These are phyloP conservation scores for Aspidiotus rigidus DNA, from an alignment of 2,888 invertebrate genomes.

Conservation along the genomic window DNA sequence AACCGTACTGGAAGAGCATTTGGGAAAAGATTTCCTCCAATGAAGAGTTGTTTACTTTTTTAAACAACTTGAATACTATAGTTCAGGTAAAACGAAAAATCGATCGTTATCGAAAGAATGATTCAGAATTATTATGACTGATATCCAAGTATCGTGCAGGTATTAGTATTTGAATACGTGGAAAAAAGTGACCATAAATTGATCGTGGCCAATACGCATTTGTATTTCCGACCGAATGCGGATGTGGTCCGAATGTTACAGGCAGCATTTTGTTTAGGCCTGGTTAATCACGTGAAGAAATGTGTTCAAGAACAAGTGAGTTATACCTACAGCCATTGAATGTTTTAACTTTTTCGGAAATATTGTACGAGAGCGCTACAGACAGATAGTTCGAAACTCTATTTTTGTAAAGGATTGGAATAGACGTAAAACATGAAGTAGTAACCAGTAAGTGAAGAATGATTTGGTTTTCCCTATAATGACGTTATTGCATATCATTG, in stretches of 20 bases:
- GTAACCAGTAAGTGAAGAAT: too few species aligned
- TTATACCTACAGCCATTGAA: too few species aligned
- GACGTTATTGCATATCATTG: slow-evolving; percentile 20
- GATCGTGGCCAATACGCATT: slow-evolving; percentile 74
- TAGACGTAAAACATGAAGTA: too few species aligned
- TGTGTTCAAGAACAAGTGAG: neutral
- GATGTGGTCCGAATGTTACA: slow-evolving; percentile 83
- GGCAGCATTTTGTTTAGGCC: slow-evolving; percentile 61
- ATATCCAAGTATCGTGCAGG: slow-evolving; percentile 40
- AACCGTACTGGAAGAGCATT: slow-evolving; percentile 17
- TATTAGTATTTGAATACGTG: slow-evolving; percentile 50
- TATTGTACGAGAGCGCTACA: neutral
- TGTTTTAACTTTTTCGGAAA: neutral
- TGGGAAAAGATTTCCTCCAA: slow-evolving; percentile 27
- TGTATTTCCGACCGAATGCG: slow-evolving; percentile 86
- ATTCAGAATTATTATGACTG: too few species aligned
- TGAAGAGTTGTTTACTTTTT: slow-evolving; percentile 21
- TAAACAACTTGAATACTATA: slow-evolving; percentile 31
- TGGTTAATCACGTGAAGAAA: slow-evolving; percentile 49
- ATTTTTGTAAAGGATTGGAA: too few species aligned
- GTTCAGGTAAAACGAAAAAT: slow-evolving; percentile 28
- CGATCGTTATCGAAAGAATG: too few species aligned
- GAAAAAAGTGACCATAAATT: slow-evolving; percentile 44
- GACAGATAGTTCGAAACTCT: too few species aligned
- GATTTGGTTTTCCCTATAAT: too few species aligned